A percentile compares a stretch with the other conserved stretches of the same genome.
These are phyloP conservation scores for Petaurus breviceps DNA, from an alignment of 2,113 vertebrate genomes.

Conservation along the genomic window DNA sequence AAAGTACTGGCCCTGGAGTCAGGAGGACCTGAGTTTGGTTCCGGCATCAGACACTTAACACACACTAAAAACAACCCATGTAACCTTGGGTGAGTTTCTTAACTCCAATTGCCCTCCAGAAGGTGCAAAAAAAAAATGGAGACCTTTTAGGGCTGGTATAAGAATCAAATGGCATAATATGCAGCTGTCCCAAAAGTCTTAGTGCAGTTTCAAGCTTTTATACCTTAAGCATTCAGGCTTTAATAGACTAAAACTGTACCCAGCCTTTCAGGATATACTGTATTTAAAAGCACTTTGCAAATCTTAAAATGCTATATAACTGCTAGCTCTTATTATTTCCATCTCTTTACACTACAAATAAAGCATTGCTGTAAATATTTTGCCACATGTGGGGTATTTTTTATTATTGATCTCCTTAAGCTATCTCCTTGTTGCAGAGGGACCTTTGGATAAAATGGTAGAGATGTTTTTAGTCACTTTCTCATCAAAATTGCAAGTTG, in stretches of 20 bases:
- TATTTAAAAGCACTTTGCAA: background rate
- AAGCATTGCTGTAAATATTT: background rate
- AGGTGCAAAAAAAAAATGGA: background rate
- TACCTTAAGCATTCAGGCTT: background rate
- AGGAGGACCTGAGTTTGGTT: too few relatives aligned
- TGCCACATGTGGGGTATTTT: background rate
- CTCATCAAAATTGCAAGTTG: slow-evolving; percentile 85
- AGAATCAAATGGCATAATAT: background rate
- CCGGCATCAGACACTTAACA: too few relatives aligned
- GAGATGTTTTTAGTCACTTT: slow-evolving; percentile 89
- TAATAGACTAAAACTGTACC: background rate
- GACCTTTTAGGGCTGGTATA: background rate
- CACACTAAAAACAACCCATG: too few relatives aligned
- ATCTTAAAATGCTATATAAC: background rate
- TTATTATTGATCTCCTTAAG: slow-evolving; percentile 78
- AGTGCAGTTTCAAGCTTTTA: background rate
- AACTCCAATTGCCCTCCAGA: too few relatives aligned
- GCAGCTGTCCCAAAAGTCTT: background rate
- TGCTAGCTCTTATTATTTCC: background rate
- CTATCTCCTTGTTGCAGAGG: slow-evolving; percentile 88
- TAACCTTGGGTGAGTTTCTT: too few relatives aligned
- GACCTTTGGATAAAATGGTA: slow-evolving; percentile 59
- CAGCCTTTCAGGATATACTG: background rate
- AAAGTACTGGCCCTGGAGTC: too few relatives aligned
- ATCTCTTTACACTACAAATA: background rate